Base-by-base conservation (phyloP, 2,888 invertebrate species). In the Leptura quadrifasciata region DNA sequence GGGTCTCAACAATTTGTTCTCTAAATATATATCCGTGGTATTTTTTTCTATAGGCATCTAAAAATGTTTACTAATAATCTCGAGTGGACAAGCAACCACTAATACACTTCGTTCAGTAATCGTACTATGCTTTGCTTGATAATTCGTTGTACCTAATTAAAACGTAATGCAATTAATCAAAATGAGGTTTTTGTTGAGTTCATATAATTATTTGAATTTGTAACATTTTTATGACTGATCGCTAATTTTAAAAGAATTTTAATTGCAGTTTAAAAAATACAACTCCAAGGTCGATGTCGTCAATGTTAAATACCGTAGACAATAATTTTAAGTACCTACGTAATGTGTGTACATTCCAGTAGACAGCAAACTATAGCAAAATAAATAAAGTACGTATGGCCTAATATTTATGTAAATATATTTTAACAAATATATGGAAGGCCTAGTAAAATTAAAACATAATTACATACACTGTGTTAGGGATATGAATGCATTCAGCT, bases 291-390 rank as follows among this genome's bases (percentile, higher is more conserved):
- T 35, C 35, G 24, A 39, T 20, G 4, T 31, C 35, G 10, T 63
- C 63, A 63, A 39, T 63, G 63, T 27, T 20, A 63, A 17, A 39
- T 63, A 21, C 63, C 63, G 4, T n/a, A 63, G 63, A 39, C 63
- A 39, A 17, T n/a, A n/a, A 61, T 39, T 10, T 39, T n/a, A 47
- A 15, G n/a, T n/a, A n/a, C 47, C 10, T n/a, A n/a, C 27, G 27
- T 31, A n/a, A n/a, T n/a, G 47, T 47, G 15, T 47, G 47, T 47
- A n/a, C 15, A 47, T 47, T 47, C 47, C 47, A 4, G n/a, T 47
- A 6, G n/a, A 47, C n/a, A 47, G 12, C 15, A 47, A 2, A n/a
- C 15, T n/a, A n/a, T n/a, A n/a, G n/a, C 5, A 47, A 47, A 47
- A n/a, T 1, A n/a, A n/a, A 47, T 6, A 47, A 47, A 8, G 10